These are phyloP conservation scores for Riparia riparia DNA, from an alignment of 2,113 vertebrate species.

Conservation along the genomic window DNA sequence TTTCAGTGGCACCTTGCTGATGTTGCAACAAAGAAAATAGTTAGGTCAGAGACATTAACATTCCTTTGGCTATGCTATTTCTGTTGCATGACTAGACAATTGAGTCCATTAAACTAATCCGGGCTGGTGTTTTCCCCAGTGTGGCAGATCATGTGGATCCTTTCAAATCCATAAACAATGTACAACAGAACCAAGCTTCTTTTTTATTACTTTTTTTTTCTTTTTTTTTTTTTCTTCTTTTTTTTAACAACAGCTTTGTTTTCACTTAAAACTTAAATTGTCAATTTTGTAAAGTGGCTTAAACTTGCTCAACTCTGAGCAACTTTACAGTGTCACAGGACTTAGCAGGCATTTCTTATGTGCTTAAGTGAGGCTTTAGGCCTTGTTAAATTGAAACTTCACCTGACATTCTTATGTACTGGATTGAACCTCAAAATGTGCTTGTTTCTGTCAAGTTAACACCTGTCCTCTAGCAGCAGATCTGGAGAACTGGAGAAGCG, in stretches of 20 bases:
- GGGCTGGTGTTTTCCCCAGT: neutral
- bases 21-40: slow-evolving; percentile 67
- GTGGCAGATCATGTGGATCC: neutral
- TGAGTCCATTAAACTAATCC: neutral
- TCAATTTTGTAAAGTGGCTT: neutral
- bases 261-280: neutral
- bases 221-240: no score
- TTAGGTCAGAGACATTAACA: slow-evolving; percentile 67
- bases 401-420: neutral
- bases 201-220: neutral
- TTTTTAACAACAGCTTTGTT: neutral
- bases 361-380: neutral
- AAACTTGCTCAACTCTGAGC: neutral
- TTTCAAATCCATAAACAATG: neutral
- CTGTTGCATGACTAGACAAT: slow-evolving; percentile 40
- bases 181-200: neutral
- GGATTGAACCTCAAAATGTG: neutral
- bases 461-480: neutral
- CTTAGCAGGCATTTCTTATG: neutral
- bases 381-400: neutral
- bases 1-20: slow-evolving; percentile 55
- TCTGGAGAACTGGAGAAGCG: neutral
- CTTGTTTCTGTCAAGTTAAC: neutral
- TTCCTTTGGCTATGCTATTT: slow-evolving; percentile 53
- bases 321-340: neutral